These are phyloP conservation scores for Haliclystus octoradiatus DNA, from an alignment of 30 jellyfish, hydroid and myxozoan species.

Conservation along the genomic window DNA sequence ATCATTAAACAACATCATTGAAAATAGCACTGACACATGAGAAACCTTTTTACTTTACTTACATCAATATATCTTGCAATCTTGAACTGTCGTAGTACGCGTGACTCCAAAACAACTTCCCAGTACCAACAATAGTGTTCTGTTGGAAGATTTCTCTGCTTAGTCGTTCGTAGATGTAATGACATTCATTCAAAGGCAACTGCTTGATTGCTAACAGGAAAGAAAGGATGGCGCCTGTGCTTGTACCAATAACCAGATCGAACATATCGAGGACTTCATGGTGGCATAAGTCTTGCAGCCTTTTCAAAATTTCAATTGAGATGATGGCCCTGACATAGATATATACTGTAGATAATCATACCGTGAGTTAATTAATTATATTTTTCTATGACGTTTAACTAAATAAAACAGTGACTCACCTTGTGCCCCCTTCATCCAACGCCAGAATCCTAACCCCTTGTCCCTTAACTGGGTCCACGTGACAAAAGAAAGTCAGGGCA, in stretches of 20 bases:
- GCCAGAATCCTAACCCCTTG: slow-evolving; percentile 48
- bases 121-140: slow-evolving; percentile 51
- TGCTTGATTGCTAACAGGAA: slow-evolving; percentile 42
- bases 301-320: slow-evolving; percentile 44
- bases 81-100: slow-evolving; percentile 65
- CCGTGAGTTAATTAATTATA: too few relatives aligned
- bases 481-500: slow-evolving; percentile 50
- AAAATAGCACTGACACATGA: too few relatives aligned
- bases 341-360: too few relatives aligned
- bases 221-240: slow-evolving; percentile 83
- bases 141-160: slow-evolving; percentile 38
- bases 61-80: slow-evolving; percentile 39
- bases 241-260: slow-evolving; percentile 72
- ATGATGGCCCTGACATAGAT: slow-evolving; percentile 60
- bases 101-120: slow-evolving; percentile 58
- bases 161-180: slow-evolving; percentile 28
- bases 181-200: slow-evolving; percentile 27
- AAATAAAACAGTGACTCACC: slow-evolving; percentile 30
- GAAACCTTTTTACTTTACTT: too few relatives aligned
- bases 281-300: slow-evolving; percentile 37
- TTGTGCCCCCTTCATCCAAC: slow-evolving; percentile 77
- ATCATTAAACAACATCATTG: too few relatives aligned
- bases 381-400: too few relatives aligned
- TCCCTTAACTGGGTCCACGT: slow-evolving; percentile 56
- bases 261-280: slow-evolving; percentile 48